Conservation (phyloP, 2,113 vertebrate species). For the Coregonus clupeaformis region DNA sequence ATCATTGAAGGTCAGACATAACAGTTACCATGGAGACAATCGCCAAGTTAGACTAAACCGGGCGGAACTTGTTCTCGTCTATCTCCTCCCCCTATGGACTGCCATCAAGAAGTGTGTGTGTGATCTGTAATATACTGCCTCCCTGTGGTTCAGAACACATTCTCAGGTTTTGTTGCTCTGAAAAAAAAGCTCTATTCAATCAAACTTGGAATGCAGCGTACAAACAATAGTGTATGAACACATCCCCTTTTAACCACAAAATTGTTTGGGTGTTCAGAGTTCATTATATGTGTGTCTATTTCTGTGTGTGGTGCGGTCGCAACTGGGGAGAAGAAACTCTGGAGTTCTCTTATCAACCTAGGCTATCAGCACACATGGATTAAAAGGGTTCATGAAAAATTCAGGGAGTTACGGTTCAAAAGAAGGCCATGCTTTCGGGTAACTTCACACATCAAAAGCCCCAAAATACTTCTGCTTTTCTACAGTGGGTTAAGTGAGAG, state of each 20-base stretch:
- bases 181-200: too few species aligned
- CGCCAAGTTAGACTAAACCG: constrained; percentile 53
- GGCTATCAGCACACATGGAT: not conserved
- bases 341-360: not conserved
- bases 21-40: constrained; percentile 75
- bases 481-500: too few species aligned
- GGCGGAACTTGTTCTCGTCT: constrained; percentile 29
- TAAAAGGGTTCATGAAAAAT: not conserved
- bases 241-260: too few species aligned
- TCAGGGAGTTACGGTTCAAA: not conserved
- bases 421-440: not conserved
- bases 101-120: too few species aligned
- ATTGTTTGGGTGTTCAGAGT: not conserved
- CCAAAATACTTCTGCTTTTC: too few species aligned
- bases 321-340: not conserved
- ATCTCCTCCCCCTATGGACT: constrained; percentile 6
- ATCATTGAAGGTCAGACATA: constrained; percentile 73
- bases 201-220: too few species aligned
- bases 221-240: too few species aligned
- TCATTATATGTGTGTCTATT: not conserved
- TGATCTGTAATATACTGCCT: too few species aligned
- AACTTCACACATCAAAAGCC: not conserved
- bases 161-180: too few species aligned
- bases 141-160: too few species aligned
- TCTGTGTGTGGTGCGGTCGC: not conserved